phyloP scores from a whole-genome alignment of 2,888 invertebrate species.

The Macrophya annulata region DNA sequence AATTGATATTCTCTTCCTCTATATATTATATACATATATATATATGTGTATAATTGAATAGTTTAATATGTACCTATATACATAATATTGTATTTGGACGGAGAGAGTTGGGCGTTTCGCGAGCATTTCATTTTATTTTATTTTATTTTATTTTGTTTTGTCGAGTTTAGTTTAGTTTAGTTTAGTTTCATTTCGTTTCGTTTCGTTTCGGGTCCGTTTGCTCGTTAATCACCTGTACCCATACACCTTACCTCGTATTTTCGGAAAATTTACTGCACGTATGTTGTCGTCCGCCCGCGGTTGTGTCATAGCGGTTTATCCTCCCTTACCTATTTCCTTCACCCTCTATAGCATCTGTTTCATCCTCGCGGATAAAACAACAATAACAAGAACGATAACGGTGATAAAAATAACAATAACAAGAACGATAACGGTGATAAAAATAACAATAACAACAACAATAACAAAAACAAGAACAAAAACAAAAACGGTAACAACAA shows the following conservation, averaged over 20 bases:
- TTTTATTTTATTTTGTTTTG: too few relatives aligned
- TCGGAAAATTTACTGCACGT: conserved; percentile 35
- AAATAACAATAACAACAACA: not conserved
- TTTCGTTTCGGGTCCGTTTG: conserved; percentile 16
- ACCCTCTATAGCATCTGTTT: conserved; percentile 33
- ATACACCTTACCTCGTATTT: not conserved
- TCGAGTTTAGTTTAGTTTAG: too few relatives aligned
- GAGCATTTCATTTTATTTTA: too few relatives aligned
- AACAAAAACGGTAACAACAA: not conserved
- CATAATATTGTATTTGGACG: too few relatives aligned
- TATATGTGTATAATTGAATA: too few relatives aligned
- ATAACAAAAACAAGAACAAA: not conserved
- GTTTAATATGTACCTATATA: too few relatives aligned
- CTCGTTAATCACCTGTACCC: conserved; percentile 45
- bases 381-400: not conserved
- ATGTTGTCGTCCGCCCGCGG: not conserved
- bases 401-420: not conserved
- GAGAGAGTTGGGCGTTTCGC: too few relatives aligned
- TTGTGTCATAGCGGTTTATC: conserved; percentile 23
- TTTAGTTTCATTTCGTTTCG: too few relatives aligned
- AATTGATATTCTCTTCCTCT: not conserved
- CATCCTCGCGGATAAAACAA: not conserved
- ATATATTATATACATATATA: too few relatives aligned
- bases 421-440: not conserved
- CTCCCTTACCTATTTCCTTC: not conserved